Evolutionary conservation across 1,140 invertebrate genomes (phyloP), one percentile per base, ranked within the genome.

Genomic region (Coboldia fuscipes): DNA sequence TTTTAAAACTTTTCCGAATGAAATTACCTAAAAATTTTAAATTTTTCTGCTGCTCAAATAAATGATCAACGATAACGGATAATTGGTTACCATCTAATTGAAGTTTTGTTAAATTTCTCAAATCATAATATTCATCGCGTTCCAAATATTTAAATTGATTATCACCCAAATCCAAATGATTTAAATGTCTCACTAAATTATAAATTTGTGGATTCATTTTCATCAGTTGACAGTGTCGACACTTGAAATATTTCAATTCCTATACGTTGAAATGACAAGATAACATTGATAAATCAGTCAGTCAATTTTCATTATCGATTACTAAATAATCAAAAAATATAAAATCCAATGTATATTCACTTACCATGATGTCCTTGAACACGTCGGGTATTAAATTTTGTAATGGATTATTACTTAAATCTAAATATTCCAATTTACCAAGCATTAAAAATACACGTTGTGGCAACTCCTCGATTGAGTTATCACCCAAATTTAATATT

Each of bases 151-250:
- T 75, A 42, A 85, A 74, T 40, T 54, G 56, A 52, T 85, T 85
- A 45, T 77, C 60, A 26, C 76, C 72, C 41, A 85, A 60, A 55
- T 82, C 77, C 35, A 85, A 56, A 42, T 70, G 63, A 40, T 65
- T 64, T 36, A 79, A 52, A 42, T 67, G 66, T 37, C 72, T 62
- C 38, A 76, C 63, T 39, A 77, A 60, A 50, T 74, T 70, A 55
- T 76, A 83, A 41, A 80, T 64, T 46, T 75, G 70, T 7, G 71
- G 70, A 56, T 83, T 78, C 43, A 83, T 71, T 46, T 71, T 66
- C 46, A 63, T 61, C 38, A 84, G 48, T 26, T 66, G 59, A 50
- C 76, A 81, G 36, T 61, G 54, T 41, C 75, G 61, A 47, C 76
- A 79, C 45, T 66, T 64, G 40, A 81, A 63, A 33, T 67, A 57